Conservation (phyloP, 2,888 invertebrate genomes). For the Julus scanicus region DNA sequence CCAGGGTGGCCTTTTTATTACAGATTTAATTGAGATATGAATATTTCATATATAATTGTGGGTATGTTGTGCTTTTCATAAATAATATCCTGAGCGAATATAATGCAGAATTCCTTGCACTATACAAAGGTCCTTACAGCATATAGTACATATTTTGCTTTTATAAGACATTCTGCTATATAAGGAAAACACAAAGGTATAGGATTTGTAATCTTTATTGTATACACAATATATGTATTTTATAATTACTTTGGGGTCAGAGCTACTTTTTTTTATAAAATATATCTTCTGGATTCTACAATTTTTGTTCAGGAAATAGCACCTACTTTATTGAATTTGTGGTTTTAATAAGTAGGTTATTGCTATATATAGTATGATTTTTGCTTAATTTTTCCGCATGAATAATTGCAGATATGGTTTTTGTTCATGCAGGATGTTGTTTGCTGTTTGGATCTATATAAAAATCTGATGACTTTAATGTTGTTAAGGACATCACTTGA, state of each 20-base stretch:
- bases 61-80: neutral
- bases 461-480: slow-evolving; percentile 45
- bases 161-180: too few species aligned
- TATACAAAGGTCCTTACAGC: too few species aligned
- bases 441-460: neutral
- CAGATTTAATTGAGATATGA: neutral
- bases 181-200: too few species aligned
- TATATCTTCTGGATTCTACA: too few species aligned
- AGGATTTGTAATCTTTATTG: too few species aligned
- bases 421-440: slow-evolving; percentile 34
- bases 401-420: neutral
- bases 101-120: neutral
- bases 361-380: neutral
- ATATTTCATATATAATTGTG: neutral
- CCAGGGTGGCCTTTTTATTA: neutral
- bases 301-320: too few species aligned
- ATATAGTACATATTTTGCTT: too few species aligned
- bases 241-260: too few species aligned
- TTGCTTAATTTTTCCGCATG: neutral
- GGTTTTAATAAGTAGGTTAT: neutral
- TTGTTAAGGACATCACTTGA: slow-evolving; percentile 41
- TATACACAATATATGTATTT: too few species aligned
- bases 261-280: too few species aligned
- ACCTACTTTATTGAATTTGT: neutral
- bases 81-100: neutral